Evolutionary conservation across 1,140 invertebrate genomes (phyloP).

Genomic region (Drosophila truncata): DNA sequence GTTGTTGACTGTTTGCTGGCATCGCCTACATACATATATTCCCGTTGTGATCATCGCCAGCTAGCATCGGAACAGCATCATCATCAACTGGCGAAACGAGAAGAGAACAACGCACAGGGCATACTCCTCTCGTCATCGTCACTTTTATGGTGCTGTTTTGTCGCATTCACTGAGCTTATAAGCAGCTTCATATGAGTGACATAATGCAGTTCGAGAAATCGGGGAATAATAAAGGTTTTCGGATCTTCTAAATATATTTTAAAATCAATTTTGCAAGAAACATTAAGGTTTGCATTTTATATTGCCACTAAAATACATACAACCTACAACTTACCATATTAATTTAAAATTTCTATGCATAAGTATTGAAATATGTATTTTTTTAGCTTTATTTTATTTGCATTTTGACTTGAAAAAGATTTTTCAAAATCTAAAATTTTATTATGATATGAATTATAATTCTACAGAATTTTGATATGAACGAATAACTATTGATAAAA

Average conservation of each 20-base stretch:
- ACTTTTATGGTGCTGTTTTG: constrained; percentile 57
- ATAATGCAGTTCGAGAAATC: constrained; percentile 5
- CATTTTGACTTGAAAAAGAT: neutral
- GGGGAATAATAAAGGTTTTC: neutral
- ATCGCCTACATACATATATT: constrained; percentile 40
- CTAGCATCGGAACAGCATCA: constrained; percentile 14
- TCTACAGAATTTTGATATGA: too few relatives aligned
- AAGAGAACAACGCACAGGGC: constrained; percentile 1
- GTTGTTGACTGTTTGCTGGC: constrained; percentile 55
- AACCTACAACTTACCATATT: neutral
- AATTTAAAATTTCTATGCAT: neutral
- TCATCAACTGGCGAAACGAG: constrained; percentile 11
- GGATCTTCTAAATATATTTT: neutral
- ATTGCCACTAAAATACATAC: neutral
- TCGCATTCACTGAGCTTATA: constrained; percentile 61
- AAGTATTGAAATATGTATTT: neutral
- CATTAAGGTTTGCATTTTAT: neutral
- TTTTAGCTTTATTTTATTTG: neutral
- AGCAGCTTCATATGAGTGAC: constrained; percentile 52
- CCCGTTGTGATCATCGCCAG: constrained; percentile 24
- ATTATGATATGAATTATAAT: too few relatives aligned
- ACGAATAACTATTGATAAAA: too few relatives aligned
- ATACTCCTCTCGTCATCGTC: constrained; percentile 35
- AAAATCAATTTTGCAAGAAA: neutral
- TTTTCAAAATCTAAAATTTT: too few relatives aligned